phyloP scores from a whole-genome alignment of 1,140 invertebrate genomes.

The Zophobas morio region DNA sequence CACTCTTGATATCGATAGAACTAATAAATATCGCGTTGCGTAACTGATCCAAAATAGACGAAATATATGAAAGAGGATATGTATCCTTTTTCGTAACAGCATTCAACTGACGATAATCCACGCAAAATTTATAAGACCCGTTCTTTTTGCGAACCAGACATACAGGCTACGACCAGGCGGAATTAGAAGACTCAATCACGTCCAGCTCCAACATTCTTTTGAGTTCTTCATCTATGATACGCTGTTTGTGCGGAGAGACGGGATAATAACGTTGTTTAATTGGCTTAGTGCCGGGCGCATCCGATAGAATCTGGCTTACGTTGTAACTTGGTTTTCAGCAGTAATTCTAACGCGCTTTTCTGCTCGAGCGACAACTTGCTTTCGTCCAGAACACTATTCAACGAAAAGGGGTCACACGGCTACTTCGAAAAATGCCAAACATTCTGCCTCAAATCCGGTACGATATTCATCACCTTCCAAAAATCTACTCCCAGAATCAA shows the following conservation, averaged over 20 bases:
- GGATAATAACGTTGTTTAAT: conserved; percentile 13
- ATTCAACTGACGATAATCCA: conserved; percentile 61
- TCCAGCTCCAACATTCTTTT: not conserved
- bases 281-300: not conserved
- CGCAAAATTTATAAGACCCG: not conserved
- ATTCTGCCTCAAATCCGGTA: conserved; percentile 41
- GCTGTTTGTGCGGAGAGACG: not conserved
- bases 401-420: not conserved
- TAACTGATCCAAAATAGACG: conserved; percentile 59
- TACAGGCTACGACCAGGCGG: not conserved
- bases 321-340: not conserved
- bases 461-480: conserved; percentile 49
- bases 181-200: not conserved
- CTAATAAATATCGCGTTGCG: conserved; percentile 62
- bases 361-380: not conserved
- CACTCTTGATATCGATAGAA: conserved; percentile 37
- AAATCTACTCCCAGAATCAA: conserved; percentile 24
- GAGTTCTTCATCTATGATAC: not conserved
- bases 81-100: conserved; percentile 64
- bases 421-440: conserved; percentile 2
- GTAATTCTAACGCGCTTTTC: not conserved
- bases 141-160: not conserved
- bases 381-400: not conserved
- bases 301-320: not conserved
- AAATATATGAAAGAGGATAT: conserved; percentile 64